These are phyloP conservation scores for Acanthurus tractus DNA, from an alignment of 2,797 vertebrate genomes.

Conservation along the genomic window DNA sequence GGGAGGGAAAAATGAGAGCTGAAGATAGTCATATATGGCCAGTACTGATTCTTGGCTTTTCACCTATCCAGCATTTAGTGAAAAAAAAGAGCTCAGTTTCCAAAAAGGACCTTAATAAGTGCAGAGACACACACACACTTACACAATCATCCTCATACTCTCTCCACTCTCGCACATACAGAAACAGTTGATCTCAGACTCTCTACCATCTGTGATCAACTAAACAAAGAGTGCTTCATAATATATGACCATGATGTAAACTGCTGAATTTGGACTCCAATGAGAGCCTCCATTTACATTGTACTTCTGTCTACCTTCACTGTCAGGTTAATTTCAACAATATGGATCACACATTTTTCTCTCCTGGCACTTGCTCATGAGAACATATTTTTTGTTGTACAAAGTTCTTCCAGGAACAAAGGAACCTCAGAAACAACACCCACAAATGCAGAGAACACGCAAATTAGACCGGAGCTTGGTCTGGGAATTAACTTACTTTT, in stretches of 20 bases:
- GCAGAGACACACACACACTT: slow-evolving; percentile 8
- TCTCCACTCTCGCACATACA: slow-evolving; percentile 1
- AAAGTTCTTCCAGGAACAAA: background rate
- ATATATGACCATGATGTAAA: slow-evolving; percentile 40
- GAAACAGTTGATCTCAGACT: slow-evolving; percentile 26
- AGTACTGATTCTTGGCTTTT: slow-evolving; percentile 67
- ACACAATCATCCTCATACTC: background rate
- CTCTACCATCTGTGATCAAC: slow-evolving; percentile 51
- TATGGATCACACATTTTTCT: slow-evolving; percentile 34
- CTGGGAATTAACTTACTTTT: background rate
- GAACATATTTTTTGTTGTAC: slow-evolving; percentile 13
- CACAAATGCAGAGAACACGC: background rate
- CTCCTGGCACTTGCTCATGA: slow-evolving; percentile 20
- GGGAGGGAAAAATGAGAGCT: slow-evolving; percentile 34
- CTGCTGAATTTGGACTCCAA: slow-evolving; percentile 27
- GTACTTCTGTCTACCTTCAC: slow-evolving; percentile 41
- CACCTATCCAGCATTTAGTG: slow-evolving; percentile 42
- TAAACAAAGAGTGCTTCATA: slow-evolving; percentile 51
- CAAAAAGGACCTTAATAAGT: slow-evolving; percentile 33
- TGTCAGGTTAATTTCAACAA: slow-evolving; percentile 44
- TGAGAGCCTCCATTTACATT: slow-evolving; percentile 22
- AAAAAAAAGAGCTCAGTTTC: slow-evolving; percentile 6
- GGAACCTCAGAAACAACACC: slow-evolving; percentile 17
- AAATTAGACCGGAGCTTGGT: background rate
- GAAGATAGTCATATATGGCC: slow-evolving; percentile 80